These are phyloP conservation scores for Tetragonula clypearis DNA, from an alignment of 1,140 invertebrate species.

Conservation along the genomic window DNA sequence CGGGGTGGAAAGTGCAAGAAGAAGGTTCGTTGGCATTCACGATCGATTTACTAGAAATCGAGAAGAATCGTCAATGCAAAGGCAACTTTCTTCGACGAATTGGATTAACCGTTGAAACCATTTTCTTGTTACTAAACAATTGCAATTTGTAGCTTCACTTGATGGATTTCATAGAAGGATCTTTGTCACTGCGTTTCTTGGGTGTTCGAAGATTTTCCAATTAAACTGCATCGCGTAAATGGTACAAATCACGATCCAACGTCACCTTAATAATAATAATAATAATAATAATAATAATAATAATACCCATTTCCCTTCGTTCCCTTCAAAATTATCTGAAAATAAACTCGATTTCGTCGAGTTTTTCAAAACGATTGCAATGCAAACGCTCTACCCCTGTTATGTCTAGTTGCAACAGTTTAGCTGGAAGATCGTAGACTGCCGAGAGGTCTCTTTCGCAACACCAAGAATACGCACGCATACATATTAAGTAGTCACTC, in stretches of 20 bases:
- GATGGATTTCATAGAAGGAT: neutral
- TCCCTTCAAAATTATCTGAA: neutral
- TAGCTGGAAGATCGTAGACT: neutral
- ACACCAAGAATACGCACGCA: neutral
- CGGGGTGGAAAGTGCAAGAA: neutral
- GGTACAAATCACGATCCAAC: no score
- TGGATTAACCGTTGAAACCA: neutral
- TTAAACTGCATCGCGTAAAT: neutral
- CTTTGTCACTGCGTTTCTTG: neutral
- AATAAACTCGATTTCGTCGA: no score
- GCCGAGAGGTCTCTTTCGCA: neutral
- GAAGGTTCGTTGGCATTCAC: constrained; percentile 14
- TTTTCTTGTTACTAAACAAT: neutral
- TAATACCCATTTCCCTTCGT: neutral
- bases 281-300: neutral
- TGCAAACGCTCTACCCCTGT: neutral
- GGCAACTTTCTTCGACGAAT: constrained; percentile 4
- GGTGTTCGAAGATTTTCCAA: constrained; percentile 1
- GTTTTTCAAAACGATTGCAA: no score
- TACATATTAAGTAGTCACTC: neutral
- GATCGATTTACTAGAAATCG: constrained; percentile 5
- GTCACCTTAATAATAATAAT: neutral
- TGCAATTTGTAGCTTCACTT: neutral
- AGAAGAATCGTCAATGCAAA: neutral
- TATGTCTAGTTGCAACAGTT: neutral